These are phyloP conservation scores for Machimus atricapillus DNA, from an alignment of 2,888 invertebrate genomes.

Conservation along the genomic window DNA sequence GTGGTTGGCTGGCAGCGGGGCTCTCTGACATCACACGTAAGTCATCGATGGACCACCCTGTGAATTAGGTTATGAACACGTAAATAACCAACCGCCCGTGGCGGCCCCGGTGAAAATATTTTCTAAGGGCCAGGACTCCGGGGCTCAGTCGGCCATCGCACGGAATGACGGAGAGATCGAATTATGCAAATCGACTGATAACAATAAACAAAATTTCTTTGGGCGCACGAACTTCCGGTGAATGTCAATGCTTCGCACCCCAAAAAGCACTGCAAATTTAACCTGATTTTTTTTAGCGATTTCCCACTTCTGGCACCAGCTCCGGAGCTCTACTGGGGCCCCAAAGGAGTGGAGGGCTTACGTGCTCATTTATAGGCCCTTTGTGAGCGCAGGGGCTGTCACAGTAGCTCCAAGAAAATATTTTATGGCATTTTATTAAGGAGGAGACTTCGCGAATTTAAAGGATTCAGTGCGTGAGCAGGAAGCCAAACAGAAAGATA, in stretches of 20 bases:
- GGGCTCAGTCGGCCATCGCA: background rate
- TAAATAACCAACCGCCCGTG: background rate
- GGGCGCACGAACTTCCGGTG: background rate
- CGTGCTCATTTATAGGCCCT: background rate
- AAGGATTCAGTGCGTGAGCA: background rate
- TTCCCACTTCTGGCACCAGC: background rate
- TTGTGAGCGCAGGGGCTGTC: background rate
- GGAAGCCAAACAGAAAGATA: background rate
- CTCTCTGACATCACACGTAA: background rate
- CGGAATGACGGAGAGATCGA: background rate
- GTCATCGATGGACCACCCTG: background rate
- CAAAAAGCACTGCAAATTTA: background rate
- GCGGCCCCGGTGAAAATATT: background rate
- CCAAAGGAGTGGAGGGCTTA: background rate
- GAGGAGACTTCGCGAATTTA: background rate
- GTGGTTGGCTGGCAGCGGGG: background rate
- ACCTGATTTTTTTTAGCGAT: background rate
- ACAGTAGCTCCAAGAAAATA: background rate
- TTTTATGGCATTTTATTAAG: background rate
- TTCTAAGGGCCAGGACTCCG: background rate
- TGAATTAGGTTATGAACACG: background rate
- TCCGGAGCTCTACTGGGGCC: background rate
- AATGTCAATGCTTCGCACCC: conserved; percentile 9
- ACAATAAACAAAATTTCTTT: conserved; percentile 17
- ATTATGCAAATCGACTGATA: conserved; percentile 26